Base-by-base conservation (phyloP, 1,140 invertebrate genomes). In the Mesaphorura yosii region DNA sequence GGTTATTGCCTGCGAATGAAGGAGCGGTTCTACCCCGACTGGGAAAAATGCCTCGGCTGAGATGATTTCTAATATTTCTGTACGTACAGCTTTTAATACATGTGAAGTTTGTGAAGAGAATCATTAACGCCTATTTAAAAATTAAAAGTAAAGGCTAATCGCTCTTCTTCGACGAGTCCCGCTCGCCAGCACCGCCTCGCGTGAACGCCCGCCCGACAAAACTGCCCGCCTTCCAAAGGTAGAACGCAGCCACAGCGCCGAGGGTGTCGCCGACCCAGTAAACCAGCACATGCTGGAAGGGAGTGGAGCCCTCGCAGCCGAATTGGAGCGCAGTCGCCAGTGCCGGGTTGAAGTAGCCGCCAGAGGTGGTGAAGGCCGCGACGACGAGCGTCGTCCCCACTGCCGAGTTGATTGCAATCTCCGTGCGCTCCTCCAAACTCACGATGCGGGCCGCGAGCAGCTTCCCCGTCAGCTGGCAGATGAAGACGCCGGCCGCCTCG, bases 281-380 rank as follows among this genome's bases (percentile, higher is more conserved):
- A 23, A 91, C 86, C 7, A 86, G 69, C 19, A 89, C 75, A 65
- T 91, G 88, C 64, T 92, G 86, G 31, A 78, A 65, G 31, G 79
- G 70, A 1, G 83, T 80, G 64, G 87, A 83, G 2, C 88, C 88
- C 45, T 80, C 72, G 64, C 89, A 94, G 22, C 86, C 86, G 64
- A 83, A 83, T 64, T 88, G 89, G 31, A 91, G 72, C 1, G 86
- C 83, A 1, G 86, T 88, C 0, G 88, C 88, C 64, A 92, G 69
- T 0, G 87, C 86, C 1, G 88, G 88, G 70, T 93, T 92, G 70
- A 91, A 89, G 68, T 91, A 92, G 34, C 88, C 88, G n/a, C 89
- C 89, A n/a, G 88, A 89, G 66, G 84, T 84, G 66, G 88, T 82
- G 58, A 91, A 88, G 7, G 86, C 84, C 63, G 82, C 81, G 39